Conservation (phyloP, 2,888 invertebrate species). For the Chrysodeixis includens region DNA sequence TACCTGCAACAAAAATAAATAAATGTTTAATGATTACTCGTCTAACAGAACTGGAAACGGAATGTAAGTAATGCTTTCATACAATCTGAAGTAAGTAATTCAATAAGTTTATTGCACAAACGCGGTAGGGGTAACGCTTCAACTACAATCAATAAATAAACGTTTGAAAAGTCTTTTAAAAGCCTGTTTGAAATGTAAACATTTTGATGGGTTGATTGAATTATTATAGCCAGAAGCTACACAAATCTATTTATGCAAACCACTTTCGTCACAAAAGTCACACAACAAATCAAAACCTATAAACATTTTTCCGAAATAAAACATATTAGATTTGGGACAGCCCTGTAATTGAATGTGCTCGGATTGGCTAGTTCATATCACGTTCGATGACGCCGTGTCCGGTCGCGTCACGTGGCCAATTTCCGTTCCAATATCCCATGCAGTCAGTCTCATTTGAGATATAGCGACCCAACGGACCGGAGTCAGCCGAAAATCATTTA, state of each 20-base stretch:
- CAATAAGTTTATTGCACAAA: no score
- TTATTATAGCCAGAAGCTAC: no score
- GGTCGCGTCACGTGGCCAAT: slow-evolving; percentile 82
- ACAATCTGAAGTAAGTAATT: no score
- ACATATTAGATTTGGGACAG: slow-evolving; percentile 35
- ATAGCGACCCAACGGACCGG: slow-evolving; percentile 39
- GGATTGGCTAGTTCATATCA: slow-evolving; percentile 84
- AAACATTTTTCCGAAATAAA: not conserved
- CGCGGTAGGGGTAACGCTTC: no score
- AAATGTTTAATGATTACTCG: no score
- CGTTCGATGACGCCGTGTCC: slow-evolving; percentile 81
- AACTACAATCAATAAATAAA: no score
- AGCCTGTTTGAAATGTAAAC: no score
- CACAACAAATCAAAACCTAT: not conserved
- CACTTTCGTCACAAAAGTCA: not conserved
- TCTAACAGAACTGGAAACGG: no score
- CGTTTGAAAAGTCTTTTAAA: no score
- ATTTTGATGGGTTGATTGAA: no score
- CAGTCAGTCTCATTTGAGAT: slow-evolving; percentile 69
- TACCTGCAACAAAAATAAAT: slow-evolving; percentile 73
- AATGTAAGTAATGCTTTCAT: no score
- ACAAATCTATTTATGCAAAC: not conserved
- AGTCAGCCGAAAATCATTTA: slow-evolving; percentile 51
- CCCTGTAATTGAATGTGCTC: slow-evolving; percentile 79
- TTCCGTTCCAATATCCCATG: slow-evolving; percentile 84